Percentiles rank a stretch among this genome's conserved stretches.
Evolutionary conservation across 2,888 invertebrate species (phyloP).

Genomic region (Matsumyia berberina): DNA sequence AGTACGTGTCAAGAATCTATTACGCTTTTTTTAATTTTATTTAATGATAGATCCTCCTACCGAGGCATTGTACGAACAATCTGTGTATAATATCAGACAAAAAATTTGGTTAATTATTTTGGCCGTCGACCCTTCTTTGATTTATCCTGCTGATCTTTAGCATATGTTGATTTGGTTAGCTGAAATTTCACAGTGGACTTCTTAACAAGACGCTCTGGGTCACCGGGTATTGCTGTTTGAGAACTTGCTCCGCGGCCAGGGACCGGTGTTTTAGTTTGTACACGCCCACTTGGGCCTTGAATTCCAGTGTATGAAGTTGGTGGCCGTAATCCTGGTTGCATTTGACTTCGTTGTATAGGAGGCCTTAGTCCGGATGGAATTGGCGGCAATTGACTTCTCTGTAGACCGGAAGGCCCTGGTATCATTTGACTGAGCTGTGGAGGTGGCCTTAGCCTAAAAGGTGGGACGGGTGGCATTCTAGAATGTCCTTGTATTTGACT

Average conservation of each 20-base stretch:
- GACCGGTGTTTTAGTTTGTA: constrained; percentile 3
- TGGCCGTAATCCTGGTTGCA: not conserved
- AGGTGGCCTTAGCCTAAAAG: not conserved
- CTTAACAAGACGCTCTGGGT: constrained; percentile 52
- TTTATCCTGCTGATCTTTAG: constrained; percentile 20
- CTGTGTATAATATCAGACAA: not conserved
- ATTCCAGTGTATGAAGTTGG: constrained; percentile 12
- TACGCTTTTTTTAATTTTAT: not conserved
- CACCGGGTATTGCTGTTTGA: not conserved
- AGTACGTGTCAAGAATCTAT: too few relatives aligned
- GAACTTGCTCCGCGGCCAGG: not conserved
- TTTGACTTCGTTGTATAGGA: not conserved
- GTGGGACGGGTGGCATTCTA: too few relatives aligned
- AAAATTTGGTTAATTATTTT: constrained; percentile 3
- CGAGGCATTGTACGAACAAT: not conserved
- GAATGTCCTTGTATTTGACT: not conserved
- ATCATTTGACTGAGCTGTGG: not conserved
- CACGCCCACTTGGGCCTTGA: constrained; percentile 9
- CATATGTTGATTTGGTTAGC: constrained; percentile 46
- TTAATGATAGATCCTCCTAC: not conserved
- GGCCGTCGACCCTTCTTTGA: not conserved
- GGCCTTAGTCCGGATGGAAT: constrained; percentile 3
- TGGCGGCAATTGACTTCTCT: not conserved
- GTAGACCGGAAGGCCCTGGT: not conserved
- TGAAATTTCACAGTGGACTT: constrained; percentile 52